phyloP scores from a whole-genome alignment of 1,140 invertebrate species.

The Drosophila insularis region DNA sequence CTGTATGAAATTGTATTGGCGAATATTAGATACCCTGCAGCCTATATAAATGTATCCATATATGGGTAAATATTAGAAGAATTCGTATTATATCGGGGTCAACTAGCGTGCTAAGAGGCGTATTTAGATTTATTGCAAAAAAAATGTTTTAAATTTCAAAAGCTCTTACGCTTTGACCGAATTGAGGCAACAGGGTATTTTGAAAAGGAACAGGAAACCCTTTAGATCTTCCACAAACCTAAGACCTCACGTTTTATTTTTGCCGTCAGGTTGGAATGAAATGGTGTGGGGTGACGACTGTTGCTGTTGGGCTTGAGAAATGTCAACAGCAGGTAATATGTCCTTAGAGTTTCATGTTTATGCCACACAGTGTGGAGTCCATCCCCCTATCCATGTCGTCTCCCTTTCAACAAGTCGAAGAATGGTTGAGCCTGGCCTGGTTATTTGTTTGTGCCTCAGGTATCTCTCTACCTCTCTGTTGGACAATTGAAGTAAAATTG shows the following conservation, averaged over 20 bases:
- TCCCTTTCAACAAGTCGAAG: constrained; percentile 4
- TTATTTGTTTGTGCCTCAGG: not conserved
- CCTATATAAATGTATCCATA: too few relatives aligned
- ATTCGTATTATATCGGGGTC: too few relatives aligned
- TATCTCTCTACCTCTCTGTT: not conserved
- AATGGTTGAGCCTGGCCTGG: constrained; percentile 1
- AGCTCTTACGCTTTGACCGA: not conserved
- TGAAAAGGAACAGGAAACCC: constrained; percentile 15
- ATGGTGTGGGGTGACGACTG: not conserved
- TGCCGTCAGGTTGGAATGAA: constrained; percentile 11
- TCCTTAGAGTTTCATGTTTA: constrained; percentile 56
- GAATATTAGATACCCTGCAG: not conserved
- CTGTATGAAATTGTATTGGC: not conserved
- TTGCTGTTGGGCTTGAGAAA: constrained; percentile 38
- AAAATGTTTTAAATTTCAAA: not conserved
- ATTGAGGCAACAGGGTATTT: not conserved
- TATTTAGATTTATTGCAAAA: too few relatives aligned
- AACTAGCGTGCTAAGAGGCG: too few relatives aligned
- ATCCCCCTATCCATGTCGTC: not conserved
- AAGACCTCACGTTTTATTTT: constrained; percentile 62
- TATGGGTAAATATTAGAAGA: too few relatives aligned
- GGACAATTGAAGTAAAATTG: not conserved
- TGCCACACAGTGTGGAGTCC: constrained; percentile 22
- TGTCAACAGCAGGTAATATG: constrained; percentile 76
- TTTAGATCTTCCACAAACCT: constrained; percentile 50